A percentile compares a stretch with the other conserved stretches of the same genome.
phyloP scores from a whole-genome alignment of 2,888 invertebrate species.

The Scaeva pyrastri region DNA sequence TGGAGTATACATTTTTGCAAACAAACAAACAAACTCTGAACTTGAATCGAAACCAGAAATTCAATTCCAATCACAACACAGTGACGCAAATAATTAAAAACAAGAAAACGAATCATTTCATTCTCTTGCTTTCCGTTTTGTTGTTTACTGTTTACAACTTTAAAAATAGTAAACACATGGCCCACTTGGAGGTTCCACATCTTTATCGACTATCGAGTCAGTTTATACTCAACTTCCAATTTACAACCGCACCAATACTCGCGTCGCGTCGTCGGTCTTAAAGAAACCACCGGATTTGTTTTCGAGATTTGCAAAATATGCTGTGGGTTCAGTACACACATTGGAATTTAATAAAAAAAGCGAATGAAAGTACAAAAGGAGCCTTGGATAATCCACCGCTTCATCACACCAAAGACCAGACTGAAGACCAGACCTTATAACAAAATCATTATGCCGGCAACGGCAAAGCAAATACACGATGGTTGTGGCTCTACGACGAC shows the following conservation, averaged over 20 bases:
- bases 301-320: not conserved
- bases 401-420: conserved; percentile 24
- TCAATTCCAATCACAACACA: conserved; percentile 11
- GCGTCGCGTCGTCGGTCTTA: not conserved
- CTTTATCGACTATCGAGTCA: conserved; percentile 33
- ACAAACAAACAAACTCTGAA: conserved; percentile 23
- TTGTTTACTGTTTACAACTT: conserved; percentile 51
- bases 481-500: not conserved
- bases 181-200: conserved; percentile 32
- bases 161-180: conserved; percentile 60
- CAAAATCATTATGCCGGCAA: conserved; percentile 31
- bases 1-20: conserved; percentile 2
- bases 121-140: conserved; percentile 18
- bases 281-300: conserved; percentile 11
- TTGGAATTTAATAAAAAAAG: conserved; percentile 51
- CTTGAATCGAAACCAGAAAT: conserved; percentile 31
- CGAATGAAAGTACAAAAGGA: conserved; percentile 46
- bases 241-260: conserved; percentile 4
- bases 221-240: conserved; percentile 31
- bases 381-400: conserved; percentile 44
- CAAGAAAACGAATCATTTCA: not conserved
- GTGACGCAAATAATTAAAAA: conserved; percentile 22
- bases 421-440: not conserved
- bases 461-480: not conserved
- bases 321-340: conserved; percentile 29